Evolutionary conservation across 2,797 vertebrate genomes (phyloP).

Genomic region (Neopelma chrysocephalum): DNA sequence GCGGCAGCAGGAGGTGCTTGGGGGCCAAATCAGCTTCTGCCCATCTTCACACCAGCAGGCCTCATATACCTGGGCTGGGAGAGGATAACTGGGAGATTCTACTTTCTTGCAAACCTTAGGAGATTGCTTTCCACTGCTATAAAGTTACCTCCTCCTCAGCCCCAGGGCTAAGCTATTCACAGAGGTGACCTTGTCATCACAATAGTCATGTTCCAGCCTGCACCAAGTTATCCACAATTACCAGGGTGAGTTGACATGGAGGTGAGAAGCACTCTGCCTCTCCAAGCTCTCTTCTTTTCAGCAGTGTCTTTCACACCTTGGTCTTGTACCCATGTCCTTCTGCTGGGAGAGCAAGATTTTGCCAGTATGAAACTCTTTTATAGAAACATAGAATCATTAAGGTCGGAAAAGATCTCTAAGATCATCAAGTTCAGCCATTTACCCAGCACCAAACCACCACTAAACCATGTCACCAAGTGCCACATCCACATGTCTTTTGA

Average conservation of each 20-base stretch:
- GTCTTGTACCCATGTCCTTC: neutral
- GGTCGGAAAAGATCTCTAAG: neutral
- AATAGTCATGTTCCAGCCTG: neutral
- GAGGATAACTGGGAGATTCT: fast-evolving
- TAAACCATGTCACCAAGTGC: neutral
- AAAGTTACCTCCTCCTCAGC: neutral
- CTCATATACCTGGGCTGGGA: neutral
- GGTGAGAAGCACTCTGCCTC: neutral
- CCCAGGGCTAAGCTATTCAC: neutral
- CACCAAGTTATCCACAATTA: neutral
- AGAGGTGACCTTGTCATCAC: neutral
- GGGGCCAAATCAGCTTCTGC: neutral
- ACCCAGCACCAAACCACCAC: neutral
- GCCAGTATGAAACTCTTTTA: fast-evolving
- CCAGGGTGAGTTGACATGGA: neutral
- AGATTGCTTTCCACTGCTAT: neutral
- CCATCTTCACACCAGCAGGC: neutral
- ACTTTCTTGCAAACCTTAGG: neutral
- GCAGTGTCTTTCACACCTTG: neutral
- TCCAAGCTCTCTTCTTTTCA: neutral
- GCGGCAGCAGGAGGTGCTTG: neutral
- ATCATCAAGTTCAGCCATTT: neutral
- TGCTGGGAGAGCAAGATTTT: neutral
- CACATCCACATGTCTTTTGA: neutral
- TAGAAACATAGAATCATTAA: neutral